Evolutionary conservation across 2,797 vertebrate species (phyloP), one percentile per base, ranked within the genome.

Genomic region (Epinephelus awoara): DNA sequence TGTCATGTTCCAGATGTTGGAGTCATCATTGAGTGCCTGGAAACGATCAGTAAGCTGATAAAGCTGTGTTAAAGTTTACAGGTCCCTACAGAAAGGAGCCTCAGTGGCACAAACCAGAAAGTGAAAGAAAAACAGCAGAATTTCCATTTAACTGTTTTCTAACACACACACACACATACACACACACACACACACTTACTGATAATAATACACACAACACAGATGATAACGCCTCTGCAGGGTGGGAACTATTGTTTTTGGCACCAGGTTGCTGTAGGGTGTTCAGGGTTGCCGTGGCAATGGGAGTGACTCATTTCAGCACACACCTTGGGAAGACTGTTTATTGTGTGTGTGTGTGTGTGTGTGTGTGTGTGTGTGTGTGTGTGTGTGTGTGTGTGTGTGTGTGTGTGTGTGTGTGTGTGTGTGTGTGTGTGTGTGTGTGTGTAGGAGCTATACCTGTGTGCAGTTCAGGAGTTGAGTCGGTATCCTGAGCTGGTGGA

Each of bases 401-500:
- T 83, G 38, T n/a, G n/a, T n/a, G n/a, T n/a, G n/a, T n/a, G n/a
- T n/a, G n/a, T n/a, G n/a, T n/a, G n/a, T n/a, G 49, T 52, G 67
- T 67, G 47, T 67, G 65, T 67, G 38, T 67, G 44, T 66, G 52
- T 67, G 67, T 67, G 27, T 52, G 55, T 57, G 72, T 83, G 38
- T 55, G 59, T 76, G 67, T 58, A 98, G 97, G 97, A 98, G 77
- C 94, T 99, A 76, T 98, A 98, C 80, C 85, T 97, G 90, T 94
- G 96, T 67, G 98, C 97, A 3, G 96, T 97, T 79, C 96, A 97
- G 93, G 97, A 98, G 78, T 85, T 97, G 46, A 96, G 93, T 54
- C 96, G 94, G n/a, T 96, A 96, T 79, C 97, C 96, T 0, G 97
- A 98, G 85, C 95, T 98, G 83, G 97, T 97, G 75, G 97, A 97